phyloP scores from a whole-genome alignment of 2,888 invertebrate genomes.

The Ectemnius continuus region DNA sequence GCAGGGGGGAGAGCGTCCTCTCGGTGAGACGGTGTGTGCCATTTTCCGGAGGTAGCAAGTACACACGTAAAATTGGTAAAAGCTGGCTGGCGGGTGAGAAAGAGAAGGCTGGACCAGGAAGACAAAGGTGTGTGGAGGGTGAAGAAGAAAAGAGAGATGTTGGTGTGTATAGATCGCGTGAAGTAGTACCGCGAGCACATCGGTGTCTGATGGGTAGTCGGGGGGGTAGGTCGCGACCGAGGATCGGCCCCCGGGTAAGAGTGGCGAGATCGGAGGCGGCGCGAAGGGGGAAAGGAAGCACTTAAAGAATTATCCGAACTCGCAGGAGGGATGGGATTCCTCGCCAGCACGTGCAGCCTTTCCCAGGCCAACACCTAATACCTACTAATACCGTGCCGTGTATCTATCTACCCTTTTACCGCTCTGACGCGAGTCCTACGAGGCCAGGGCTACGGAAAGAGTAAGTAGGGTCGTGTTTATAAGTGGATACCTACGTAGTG shows the following conservation, averaged over 20 bases:
- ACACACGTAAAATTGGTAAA: slow-evolving; percentile 57
- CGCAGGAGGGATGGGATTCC: slow-evolving; percentile 71
- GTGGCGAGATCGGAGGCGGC: slow-evolving; percentile 53
- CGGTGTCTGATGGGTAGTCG: slow-evolving; percentile 53
- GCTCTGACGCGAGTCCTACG: slow-evolving; percentile 74
- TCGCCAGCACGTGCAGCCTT: slow-evolving; percentile 75
- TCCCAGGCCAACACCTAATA: slow-evolving; percentile 78
- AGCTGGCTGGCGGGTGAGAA: slow-evolving; percentile 43
- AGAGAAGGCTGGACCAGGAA: slow-evolving; percentile 15
- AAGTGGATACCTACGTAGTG: slow-evolving; percentile 67
- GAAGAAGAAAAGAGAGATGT: background rate
- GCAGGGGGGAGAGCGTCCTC: slow-evolving; percentile 16
- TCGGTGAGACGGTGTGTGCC: background rate
- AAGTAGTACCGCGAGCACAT: slow-evolving; percentile 59
- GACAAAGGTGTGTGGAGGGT: slow-evolving; percentile 20
- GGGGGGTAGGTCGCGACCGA: slow-evolving; percentile 55
- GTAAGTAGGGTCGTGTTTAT: slow-evolving; percentile 68
- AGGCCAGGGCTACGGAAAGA: slow-evolving; percentile 71
- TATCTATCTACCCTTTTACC: slow-evolving; percentile 77
- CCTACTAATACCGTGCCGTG: slow-evolving; percentile 77
- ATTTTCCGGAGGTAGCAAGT: slow-evolving; percentile 22
- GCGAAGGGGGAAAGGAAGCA: slow-evolving; percentile 74
- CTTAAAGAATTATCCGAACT: slow-evolving; percentile 78
- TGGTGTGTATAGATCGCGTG: slow-evolving; percentile 37
- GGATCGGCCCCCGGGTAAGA: slow-evolving; percentile 62